Evolutionary conservation across 2,113 vertebrate genomes (phyloP).

Genomic region (Amblyopsis rosae): DNA sequence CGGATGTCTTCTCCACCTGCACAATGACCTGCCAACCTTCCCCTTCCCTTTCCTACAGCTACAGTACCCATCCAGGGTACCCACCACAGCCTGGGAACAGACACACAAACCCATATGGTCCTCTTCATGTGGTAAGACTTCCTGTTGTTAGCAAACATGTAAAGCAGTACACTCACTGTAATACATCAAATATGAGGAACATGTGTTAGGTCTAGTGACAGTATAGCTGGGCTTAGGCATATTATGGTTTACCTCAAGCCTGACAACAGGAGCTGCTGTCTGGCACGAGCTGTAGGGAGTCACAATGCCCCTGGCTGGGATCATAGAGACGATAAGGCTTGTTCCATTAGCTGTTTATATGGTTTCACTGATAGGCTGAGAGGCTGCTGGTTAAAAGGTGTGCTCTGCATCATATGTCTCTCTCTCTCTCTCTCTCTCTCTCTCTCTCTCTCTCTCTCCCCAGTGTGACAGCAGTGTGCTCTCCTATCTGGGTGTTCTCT

Average conservation of each 20-base stretch:
- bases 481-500: conserved; percentile 44
- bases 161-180: conserved; percentile 8
- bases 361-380: conserved; percentile 61
- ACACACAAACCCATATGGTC: conserved; percentile 5
- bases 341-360: conserved; percentile 68
- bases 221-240: too few species aligned
- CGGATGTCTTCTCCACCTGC: conserved; percentile 56
- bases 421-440: conserved; percentile 22
- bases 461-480: conserved; percentile 43
- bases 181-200: conserved; percentile 18
- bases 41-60: conserved; percentile 10
- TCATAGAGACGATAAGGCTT: conserved; percentile 41
- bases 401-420: conserved; percentile 55
- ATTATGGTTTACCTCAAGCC: conserved; percentile 45
- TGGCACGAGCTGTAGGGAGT: conserved; percentile 52
- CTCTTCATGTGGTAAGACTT: conserved; percentile 18
- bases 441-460: conserved; percentile 25
- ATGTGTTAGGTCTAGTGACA: conserved; percentile 7
- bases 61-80: conserved; percentile 13
- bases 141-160: conserved; percentile 53
- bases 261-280: conserved; percentile 44
- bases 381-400: conserved; percentile 64
- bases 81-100: too few species aligned
- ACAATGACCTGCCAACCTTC: conserved; percentile 32
- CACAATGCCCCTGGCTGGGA: conserved; percentile 23